These are phyloP conservation scores for Chloebia gouldiae DNA, from an alignment of 2,113 vertebrate genomes.

Conservation along the genomic window DNA sequence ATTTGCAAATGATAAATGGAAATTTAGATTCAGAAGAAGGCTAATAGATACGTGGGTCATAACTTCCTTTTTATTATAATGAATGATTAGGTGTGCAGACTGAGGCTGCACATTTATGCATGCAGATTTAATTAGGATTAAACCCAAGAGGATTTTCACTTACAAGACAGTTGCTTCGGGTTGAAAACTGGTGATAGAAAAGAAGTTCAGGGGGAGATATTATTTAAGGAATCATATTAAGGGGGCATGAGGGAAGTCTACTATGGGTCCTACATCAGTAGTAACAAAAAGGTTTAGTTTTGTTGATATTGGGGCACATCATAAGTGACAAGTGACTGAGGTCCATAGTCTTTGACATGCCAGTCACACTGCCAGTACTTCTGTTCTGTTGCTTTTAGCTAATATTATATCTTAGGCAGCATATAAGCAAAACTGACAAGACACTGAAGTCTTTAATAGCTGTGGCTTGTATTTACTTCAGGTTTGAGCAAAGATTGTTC, in stretches of 20 bases:
- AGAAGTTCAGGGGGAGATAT: background rate
- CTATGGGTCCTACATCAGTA: background rate
- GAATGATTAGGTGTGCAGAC: background rate
- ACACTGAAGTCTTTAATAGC: background rate
- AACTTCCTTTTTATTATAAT: background rate
- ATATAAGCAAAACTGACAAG: background rate
- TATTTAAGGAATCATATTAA: background rate
- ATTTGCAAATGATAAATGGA: background rate
- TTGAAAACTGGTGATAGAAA: background rate
- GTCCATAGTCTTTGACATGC: background rate
- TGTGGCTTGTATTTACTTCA: background rate
- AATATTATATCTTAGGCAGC: background rate
- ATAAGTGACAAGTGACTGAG: background rate
- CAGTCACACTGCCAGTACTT: background rate
- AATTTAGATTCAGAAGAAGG: background rate
- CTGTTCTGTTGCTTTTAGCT: background rate
- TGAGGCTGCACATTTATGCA: background rate
- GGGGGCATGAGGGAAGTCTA: accelerated
- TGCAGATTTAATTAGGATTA: background rate
- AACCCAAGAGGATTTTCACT: background rate
- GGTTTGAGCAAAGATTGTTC: background rate
- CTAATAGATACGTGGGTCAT: background rate
- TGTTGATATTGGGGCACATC: background rate
- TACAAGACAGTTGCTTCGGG: background rate
- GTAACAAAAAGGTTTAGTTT: background rate